Base-by-base conservation (phyloP, 2,888 invertebrate genomes). In the Meiosimyza decipiens region DNA sequence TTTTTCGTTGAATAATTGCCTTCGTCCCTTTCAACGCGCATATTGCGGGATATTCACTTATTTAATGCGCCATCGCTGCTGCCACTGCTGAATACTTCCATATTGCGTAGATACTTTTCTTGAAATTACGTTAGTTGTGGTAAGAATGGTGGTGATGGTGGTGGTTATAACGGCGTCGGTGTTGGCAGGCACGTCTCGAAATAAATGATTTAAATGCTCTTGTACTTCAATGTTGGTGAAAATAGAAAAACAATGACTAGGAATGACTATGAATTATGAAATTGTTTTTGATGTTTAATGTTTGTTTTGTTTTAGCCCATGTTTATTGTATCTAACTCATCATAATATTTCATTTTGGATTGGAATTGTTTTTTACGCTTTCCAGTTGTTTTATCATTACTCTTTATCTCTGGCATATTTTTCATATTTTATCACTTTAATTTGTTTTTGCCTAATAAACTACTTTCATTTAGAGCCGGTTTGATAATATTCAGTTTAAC, bases 1-100 rank as follows among this genome's bases (percentile, higher is more conserved):
- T 59, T 68, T 40, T 40, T 68, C 59, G 68, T 28, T 68, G 49
- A 68, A 68, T 59, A 68, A 68, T 49, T 68, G 49, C 47, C 49
- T 68, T 22, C 59, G 68, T 59, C 68, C 68, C 57, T 49, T 68
- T 22, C 64, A 28, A 28, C 28, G 28, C 28, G 28, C 28, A 64
- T 12, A 64, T 40, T 40, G 40, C 40, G 40, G 40, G 40, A 40
- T 40, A 40, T 40, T 40, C 40, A 40, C 40, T 40, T 40, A 40
- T 40, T 40, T 40, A 40, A 40, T 40, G 40, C 9, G 40, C 40
- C 40, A 40, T 28, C 28, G 22, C 57, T 18, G 3, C 28, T 28
- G 28, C 28, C 12, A 28, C 12, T 18, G 18, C 28, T 28, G n/a
- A 57, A 57, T 28, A 1, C 12, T 57, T 40, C 9, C 40, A 40